phyloP scores from a whole-genome alignment of 2,797 vertebrate genomes.

The Cryptoblepharus egeriae region DNA sequence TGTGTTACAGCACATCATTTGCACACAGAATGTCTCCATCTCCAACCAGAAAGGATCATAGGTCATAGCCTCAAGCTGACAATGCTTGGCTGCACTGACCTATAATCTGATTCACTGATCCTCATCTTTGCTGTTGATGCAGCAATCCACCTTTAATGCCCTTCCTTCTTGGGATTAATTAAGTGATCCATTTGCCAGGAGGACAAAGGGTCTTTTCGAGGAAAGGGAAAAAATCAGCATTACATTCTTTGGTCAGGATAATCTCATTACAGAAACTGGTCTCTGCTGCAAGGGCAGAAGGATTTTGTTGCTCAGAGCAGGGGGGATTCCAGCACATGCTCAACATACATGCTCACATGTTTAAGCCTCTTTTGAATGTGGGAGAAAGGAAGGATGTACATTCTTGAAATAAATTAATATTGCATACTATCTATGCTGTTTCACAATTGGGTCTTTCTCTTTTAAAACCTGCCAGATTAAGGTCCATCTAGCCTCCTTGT shows the following conservation, averaged over 20 bases:
- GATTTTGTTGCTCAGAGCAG: neutral
- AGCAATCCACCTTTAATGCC: neutral
- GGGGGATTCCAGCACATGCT: neutral
- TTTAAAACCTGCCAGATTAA: too few relatives aligned
- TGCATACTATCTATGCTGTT: neutral
- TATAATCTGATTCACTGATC: neutral
- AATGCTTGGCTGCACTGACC: too few relatives aligned
- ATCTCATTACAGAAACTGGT: constrained; percentile 36
- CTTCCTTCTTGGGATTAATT: neutral
- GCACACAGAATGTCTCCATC: neutral
- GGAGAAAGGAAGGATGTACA: too few relatives aligned
- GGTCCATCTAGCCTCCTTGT: too few relatives aligned
- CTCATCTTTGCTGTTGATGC: accelerated
- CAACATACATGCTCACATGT: neutral
- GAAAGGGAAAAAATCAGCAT: constrained; percentile 22
- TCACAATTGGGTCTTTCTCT: neutral
- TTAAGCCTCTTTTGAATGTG: too few relatives aligned
- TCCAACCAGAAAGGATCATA: neutral
- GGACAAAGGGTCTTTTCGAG: constrained; percentile 31
- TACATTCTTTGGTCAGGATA: constrained; percentile 37
- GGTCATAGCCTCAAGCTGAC: neutral
- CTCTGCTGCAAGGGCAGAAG: neutral
- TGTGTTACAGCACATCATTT: too few relatives aligned
- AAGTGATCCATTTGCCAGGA: neutral
- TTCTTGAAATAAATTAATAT: too few relatives aligned